Evolutionary conservation across 2,113 vertebrate species (phyloP).

Genomic region (Willisornis vidua): DNA sequence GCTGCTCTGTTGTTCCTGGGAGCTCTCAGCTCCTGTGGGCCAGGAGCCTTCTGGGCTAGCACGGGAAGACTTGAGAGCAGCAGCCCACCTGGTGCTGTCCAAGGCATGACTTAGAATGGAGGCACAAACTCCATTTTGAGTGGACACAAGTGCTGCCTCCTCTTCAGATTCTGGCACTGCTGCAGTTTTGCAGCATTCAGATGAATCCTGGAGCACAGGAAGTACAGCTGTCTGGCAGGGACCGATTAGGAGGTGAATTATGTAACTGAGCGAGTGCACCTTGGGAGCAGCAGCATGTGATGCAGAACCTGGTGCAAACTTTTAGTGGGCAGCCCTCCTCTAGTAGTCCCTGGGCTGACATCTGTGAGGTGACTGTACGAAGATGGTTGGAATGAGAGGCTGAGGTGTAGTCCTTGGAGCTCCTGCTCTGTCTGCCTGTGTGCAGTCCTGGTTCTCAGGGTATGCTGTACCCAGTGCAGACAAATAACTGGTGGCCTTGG

Average conservation of each 20-base stretch:
- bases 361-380: background rate
- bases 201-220: background rate
- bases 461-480: background rate
- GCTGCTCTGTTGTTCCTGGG: background rate
- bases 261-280: background rate
- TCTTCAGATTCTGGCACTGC: background rate
- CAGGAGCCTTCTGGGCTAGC: background rate
- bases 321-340: background rate
- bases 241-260: background rate
- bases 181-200: background rate
- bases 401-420: background rate
- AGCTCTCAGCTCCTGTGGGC: background rate
- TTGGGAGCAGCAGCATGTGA: background rate
- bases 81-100: background rate
- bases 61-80: background rate
- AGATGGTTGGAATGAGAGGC: background rate
- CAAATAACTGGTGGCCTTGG: background rate
- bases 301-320: background rate
- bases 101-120: background rate
- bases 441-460: accelerated
- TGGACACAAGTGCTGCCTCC: background rate
- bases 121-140: background rate
- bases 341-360: background rate
- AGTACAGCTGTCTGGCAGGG: background rate
- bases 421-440: background rate